These are phyloP conservation scores for Isoperla grammatica DNA, from an alignment of 2,888 invertebrate genomes.

Conservation along the genomic window DNA sequence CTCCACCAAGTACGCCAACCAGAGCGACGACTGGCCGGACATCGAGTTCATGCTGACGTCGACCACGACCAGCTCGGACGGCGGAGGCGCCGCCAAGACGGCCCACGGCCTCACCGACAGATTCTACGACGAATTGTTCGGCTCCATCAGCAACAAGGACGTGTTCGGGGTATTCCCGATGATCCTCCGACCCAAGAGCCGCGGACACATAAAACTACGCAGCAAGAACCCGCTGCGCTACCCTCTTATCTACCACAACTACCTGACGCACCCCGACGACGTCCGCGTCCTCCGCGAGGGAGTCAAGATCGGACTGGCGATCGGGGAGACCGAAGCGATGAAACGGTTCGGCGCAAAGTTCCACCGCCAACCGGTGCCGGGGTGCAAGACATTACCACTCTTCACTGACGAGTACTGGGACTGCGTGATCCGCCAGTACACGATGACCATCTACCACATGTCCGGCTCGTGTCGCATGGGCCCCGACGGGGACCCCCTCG, in stretches of 20 bases:
- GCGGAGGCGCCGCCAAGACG: slow-evolving; percentile 61
- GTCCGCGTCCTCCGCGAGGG: slow-evolving; percentile 78
- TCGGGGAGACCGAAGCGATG: slow-evolving; percentile 72
- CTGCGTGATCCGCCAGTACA: slow-evolving; percentile 75
- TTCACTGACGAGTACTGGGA: slow-evolving; percentile 86
- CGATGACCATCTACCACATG: slow-evolving; percentile 82
- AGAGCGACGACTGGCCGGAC: slow-evolving; percentile 84
- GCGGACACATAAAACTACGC: slow-evolving; percentile 45
- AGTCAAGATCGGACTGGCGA: slow-evolving; percentile 76
- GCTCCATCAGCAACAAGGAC: slow-evolving; percentile 65
- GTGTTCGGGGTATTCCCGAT: slow-evolving; percentile 80
- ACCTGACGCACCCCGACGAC: slow-evolving; percentile 81
- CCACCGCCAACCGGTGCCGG: slow-evolving; percentile 68
- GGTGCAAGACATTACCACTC: slow-evolving; percentile 70
- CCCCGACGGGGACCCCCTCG: slow-evolving; percentile 64
- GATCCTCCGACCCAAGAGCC: slow-evolving; percentile 76
- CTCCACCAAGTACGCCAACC: slow-evolving; percentile 81
- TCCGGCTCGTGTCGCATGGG: slow-evolving; percentile 85
- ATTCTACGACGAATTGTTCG: slow-evolving; percentile 71
- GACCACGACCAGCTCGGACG: slow-evolving; percentile 74
- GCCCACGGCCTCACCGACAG: slow-evolving; percentile 79
- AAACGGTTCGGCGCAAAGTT: slow-evolving; percentile 72
- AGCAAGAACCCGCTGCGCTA: slow-evolving; percentile 64
- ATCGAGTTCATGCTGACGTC: slow-evolving; percentile 88
- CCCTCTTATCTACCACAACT: slow-evolving; percentile 87